Conservation (phyloP, 2,888 invertebrate species). For the Lumbricus terrestris region DNA sequence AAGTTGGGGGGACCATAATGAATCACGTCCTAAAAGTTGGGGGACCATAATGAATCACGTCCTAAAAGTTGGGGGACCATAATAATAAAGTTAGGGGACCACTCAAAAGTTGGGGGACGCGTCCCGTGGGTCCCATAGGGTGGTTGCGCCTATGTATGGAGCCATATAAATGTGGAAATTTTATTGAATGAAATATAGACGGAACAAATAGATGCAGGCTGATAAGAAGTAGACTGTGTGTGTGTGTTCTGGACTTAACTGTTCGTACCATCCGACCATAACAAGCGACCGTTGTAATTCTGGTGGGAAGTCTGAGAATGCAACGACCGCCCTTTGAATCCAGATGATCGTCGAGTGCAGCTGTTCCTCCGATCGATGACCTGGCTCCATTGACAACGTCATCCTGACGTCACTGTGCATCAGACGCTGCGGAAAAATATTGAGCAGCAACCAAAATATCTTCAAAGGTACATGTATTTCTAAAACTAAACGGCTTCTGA, state of each 20-base stretch:
- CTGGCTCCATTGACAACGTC: conserved; percentile 48
- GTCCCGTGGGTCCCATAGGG: too few species aligned
- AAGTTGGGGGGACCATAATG: too few species aligned
- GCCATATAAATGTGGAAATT: not conserved
- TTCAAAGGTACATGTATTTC: too few species aligned
- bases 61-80: too few species aligned
- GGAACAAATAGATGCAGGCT: not conserved
- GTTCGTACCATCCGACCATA: conserved; percentile 54
- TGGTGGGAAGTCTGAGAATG: conserved; percentile 56
- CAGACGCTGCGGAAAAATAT: not conserved
- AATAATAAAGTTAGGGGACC: too few species aligned
- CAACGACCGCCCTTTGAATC: conserved; percentile 50
- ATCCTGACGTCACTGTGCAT: conserved; percentile 48
- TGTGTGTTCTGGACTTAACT: conserved; percentile 37
- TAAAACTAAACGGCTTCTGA: too few species aligned
- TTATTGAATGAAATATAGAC: not conserved
- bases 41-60: too few species aligned
- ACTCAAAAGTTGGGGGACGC: too few species aligned
- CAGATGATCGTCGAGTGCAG: conserved; percentile 47
- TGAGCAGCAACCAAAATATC: too few species aligned
- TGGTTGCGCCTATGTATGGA: too few species aligned
- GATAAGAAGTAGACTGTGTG: not conserved
- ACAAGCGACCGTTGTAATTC: conserved; percentile 54
- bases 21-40: too few species aligned
- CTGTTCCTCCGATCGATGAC: conserved; percentile 50